Evolutionary conservation across 2,113 vertebrate species (phyloP), one percentile per base, ranked within the genome.

Genomic region (Pseudolaguvia tuberculata): DNA sequence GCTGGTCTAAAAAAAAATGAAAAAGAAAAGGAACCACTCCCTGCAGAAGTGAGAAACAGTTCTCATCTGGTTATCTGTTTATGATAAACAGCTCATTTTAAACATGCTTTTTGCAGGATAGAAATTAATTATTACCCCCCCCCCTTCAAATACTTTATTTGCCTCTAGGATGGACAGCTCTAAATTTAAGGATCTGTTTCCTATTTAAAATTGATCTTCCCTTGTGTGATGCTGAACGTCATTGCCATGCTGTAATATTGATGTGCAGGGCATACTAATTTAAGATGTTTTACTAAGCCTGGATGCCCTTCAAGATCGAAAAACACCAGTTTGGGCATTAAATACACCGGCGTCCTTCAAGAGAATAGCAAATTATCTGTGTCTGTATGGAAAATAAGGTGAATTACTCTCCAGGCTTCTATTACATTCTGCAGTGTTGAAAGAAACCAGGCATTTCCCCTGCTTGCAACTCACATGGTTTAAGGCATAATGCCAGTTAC

Each of bases 181-280:
- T 53, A 75, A 45, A 23, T 53, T 35, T 76, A 69, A 61, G 23
- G 35, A 21, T 29, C 47, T 10, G 17, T 39, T 39, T 15, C 12
- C 50, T 63, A 31, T 63, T 48, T 42, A 71, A 27, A 56, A 77
- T 77, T 77, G 75, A 77, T 77, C 63, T 55, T 77, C 58, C 35
- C 12, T 35, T 71, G 57, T 53, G 67, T 63, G 57, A 31, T 39
- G 21, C 57, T 55, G 67, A 23, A 47, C 51, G 67, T 58, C 31
- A 77, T 20, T 47, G 20, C 17, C 67, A 63, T 21, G 25, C 67
- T 71, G 67, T 77, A 62, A 55, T 77, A 77, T 71, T 71, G 75
- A 77, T 77, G 48, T 63, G 35, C 31, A 53, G 57, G 56, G 31
- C 20, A 47, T 58, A 17, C 75, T 77, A 70, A 77, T 55, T 77